Evolutionary conservation across 1,140 invertebrate species (phyloP).

Genomic region (Fragariocoptes setiger): DNA sequence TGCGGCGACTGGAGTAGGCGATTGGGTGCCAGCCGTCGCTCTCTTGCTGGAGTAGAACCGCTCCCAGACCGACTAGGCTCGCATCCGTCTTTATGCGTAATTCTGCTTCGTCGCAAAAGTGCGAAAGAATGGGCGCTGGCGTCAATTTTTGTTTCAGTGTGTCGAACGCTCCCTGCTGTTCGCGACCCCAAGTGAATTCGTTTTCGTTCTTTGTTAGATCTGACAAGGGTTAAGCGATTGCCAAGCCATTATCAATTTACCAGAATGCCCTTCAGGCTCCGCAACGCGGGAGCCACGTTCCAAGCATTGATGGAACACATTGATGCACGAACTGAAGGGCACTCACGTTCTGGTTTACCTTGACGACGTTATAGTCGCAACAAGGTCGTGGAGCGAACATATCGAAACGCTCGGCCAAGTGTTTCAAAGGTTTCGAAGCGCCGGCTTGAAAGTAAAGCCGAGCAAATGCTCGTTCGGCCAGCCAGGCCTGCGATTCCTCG

Average conservation of each 20-base stretch:
- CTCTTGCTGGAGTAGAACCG: constrained; percentile 4
- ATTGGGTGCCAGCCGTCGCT: constrained; percentile 1
- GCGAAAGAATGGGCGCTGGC: background rate
- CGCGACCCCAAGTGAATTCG: constrained; percentile 1
- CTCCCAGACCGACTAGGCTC: constrained; percentile 1
- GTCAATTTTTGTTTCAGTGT: background rate
- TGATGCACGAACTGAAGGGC: background rate
- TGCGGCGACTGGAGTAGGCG: constrained; percentile 4
- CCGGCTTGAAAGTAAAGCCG: background rate
- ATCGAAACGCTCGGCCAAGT: background rate
- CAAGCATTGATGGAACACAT: background rate
- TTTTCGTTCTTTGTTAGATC: constrained; percentile 10
- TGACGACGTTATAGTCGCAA: background rate
- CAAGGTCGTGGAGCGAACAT: background rate
- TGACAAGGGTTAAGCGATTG: constrained; percentile 9
- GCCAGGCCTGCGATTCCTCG: background rate
- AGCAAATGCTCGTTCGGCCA: background rate
- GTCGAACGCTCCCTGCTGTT: background rate
- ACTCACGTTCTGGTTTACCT: background rate
- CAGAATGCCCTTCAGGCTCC: constrained; percentile 14
- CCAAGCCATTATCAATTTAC: constrained; percentile 14
- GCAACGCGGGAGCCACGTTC: constrained; percentile 10
- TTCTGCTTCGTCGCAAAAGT: background rate
- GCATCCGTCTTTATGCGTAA: constrained; percentile 10
- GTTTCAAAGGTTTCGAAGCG: background rate